phyloP scores from a whole-genome alignment of 2,113 vertebrate genomes.

The Atherinomorus stipes region DNA sequence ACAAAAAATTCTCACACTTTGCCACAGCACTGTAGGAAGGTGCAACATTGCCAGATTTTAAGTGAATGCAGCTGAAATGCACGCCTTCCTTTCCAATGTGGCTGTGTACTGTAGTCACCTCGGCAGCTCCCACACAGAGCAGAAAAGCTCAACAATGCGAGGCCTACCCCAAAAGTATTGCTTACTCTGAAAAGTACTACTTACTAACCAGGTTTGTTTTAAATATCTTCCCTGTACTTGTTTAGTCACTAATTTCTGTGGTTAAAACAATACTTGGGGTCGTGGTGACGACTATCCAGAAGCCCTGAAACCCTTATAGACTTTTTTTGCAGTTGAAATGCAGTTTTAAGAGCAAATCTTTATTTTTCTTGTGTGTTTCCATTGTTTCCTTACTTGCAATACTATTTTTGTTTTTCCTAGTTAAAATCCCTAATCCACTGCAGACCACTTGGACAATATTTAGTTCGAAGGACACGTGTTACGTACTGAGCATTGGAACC shows the following conservation, averaged over 20 bases:
- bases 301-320: background rate
- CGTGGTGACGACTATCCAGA: background rate
- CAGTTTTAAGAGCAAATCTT: no score
- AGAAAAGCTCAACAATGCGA: background rate
- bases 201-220: background rate
- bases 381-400: background rate
- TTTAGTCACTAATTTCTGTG: background rate
- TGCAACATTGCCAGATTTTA: background rate
- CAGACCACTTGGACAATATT: constrained; percentile 9
- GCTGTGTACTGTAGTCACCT: no score
- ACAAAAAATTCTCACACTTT: background rate
- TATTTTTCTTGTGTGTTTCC: background rate
- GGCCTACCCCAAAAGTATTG: background rate
- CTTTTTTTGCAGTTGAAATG: background rate
- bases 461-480: constrained; percentile 13
- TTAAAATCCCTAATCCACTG: constrained; percentile 27
- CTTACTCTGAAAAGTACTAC: background rate
- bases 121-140: no score
- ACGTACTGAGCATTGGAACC: background rate
- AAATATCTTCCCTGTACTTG: background rate
- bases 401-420: constrained; percentile 12
- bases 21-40: background rate
- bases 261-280: background rate
- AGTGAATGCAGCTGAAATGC: background rate
- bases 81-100: background rate